Evolutionary conservation across 2,113 vertebrate species (phyloP).

Genomic region (Nestor notabilis): DNA sequence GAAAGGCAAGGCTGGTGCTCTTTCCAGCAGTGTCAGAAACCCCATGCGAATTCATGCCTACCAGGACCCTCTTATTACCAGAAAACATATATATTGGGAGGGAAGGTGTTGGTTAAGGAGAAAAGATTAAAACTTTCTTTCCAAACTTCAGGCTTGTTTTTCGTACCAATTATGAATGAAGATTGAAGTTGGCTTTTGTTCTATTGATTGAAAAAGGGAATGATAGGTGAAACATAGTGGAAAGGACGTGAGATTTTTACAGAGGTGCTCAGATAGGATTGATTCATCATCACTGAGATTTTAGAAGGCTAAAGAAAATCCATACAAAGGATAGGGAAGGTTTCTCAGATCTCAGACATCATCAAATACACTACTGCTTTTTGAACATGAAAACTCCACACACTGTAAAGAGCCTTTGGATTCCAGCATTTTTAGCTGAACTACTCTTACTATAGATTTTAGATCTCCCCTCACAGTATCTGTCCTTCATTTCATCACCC

Average conservation of each 20-base stretch:
- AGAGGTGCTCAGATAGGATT: neutral
- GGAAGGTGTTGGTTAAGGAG: neutral
- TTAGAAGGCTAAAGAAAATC: conserved; percentile 24
- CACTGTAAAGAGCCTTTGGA: neutral
- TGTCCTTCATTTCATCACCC: neutral
- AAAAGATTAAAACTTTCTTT: neutral
- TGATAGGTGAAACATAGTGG: neutral
- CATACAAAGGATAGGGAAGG: neutral
- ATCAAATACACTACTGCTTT: neutral
- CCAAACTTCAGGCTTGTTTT: neutral
- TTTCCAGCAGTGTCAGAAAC: neutral
- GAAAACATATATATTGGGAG: neutral
- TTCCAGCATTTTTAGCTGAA: neutral
- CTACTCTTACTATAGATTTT: neutral
- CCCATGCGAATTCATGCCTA: neutral
- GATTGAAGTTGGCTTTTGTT: neutral
- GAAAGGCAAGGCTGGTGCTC: neutral
- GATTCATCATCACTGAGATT: neutral
- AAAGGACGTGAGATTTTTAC: neutral
- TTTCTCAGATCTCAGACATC: neutral
- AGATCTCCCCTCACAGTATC: neutral
- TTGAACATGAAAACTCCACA: neutral
- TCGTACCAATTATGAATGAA: neutral
- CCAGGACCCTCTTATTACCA: neutral
- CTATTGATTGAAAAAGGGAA: neutral